These are phyloP conservation scores for Oscheius sp. DNA, from an alignment of 1,140 invertebrate genomes.

Conservation along the genomic window DNA sequence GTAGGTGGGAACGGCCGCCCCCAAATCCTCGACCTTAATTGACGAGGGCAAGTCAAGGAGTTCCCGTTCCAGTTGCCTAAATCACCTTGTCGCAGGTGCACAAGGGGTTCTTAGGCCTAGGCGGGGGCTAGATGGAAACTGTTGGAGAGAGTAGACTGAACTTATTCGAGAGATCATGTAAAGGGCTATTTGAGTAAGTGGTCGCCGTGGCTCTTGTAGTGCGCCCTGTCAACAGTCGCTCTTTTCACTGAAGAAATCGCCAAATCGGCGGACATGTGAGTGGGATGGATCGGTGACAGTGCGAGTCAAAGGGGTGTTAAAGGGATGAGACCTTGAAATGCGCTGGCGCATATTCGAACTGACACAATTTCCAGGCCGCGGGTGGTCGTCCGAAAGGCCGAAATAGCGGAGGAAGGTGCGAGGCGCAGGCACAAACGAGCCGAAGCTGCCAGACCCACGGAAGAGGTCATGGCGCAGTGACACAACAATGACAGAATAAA, in stretches of 20 bases:
- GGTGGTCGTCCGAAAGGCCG: background rate
- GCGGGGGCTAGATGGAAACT: no score
- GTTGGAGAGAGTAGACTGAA: no score
- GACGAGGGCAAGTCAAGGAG: slow-evolving; percentile 3
- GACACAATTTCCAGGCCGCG: slow-evolving; percentile 5
- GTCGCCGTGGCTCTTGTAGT: background rate
- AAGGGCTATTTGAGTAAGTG: background rate
- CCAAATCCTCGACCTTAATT: slow-evolving; percentile 12
- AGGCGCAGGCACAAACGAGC: slow-evolving; percentile 3
- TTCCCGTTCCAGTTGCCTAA: no score
- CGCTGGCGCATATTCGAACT: slow-evolving; percentile 12
- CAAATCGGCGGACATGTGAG: background rate
- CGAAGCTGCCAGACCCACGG: background rate
- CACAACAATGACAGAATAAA: no score
- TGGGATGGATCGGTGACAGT: background rate
- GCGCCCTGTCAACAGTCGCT: background rate
- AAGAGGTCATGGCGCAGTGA: no score
- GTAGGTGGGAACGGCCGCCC: no score
- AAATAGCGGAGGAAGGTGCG: background rate
- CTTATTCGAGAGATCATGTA: no score
- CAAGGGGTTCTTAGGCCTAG: no score
- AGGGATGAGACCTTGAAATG: slow-evolving; percentile 12
- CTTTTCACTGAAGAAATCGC: background rate
- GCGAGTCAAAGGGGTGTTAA: background rate
- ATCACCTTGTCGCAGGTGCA: no score